These are phyloP conservation scores for Leptinotarsa defecta DNA, from an alignment of 1,140 invertebrate genomes.

Conservation along the genomic window DNA sequence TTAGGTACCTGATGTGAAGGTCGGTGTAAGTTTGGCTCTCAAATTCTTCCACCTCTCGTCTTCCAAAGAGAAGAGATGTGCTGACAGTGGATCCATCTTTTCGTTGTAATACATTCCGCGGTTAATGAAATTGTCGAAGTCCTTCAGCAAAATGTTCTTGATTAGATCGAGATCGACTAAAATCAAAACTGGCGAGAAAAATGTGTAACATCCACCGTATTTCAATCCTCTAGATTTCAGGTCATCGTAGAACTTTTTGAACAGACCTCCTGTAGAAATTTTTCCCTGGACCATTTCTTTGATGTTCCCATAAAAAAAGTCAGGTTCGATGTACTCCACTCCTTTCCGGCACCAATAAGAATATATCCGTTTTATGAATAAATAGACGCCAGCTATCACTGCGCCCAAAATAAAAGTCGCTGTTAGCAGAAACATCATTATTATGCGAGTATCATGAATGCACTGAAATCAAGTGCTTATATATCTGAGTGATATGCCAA, in stretches of 20 bases:
- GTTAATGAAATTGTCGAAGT: slow-evolving; percentile 58
- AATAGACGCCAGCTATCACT: neutral
- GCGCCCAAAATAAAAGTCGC: neutral
- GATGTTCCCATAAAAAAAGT: slow-evolving; percentile 50
- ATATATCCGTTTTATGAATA: slow-evolving; percentile 43
- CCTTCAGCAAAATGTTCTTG: slow-evolving; percentile 56
- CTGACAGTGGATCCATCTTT: slow-evolving; percentile 56
- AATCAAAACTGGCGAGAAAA: slow-evolving; percentile 32
- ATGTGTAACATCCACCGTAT: slow-evolving; percentile 33
- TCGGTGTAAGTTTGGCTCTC: slow-evolving; percentile 56
- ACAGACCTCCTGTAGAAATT: neutral
- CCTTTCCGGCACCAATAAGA: slow-evolving; percentile 56
- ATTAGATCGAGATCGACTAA: slow-evolving; percentile 59
- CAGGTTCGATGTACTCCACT: slow-evolving; percentile 51
- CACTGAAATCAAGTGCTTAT: no score
- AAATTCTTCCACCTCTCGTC: slow-evolving; percentile 59
- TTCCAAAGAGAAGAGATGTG: slow-evolving; percentile 57
- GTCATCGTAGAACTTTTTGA: slow-evolving; percentile 45
- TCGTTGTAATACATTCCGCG: slow-evolving; percentile 54
- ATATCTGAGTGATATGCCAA: no score
- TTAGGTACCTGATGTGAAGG: slow-evolving; percentile 56
- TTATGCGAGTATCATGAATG: no score
- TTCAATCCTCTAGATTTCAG: slow-evolving; percentile 38
- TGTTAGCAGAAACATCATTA: neutral
- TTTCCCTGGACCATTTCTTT: slow-evolving; percentile 23